A percentile compares a stretch with the other conserved stretches of the same genome.
phyloP scores from a whole-genome alignment of 2,113 vertebrate species.

The Paracanthobrama guichenoti region DNA sequence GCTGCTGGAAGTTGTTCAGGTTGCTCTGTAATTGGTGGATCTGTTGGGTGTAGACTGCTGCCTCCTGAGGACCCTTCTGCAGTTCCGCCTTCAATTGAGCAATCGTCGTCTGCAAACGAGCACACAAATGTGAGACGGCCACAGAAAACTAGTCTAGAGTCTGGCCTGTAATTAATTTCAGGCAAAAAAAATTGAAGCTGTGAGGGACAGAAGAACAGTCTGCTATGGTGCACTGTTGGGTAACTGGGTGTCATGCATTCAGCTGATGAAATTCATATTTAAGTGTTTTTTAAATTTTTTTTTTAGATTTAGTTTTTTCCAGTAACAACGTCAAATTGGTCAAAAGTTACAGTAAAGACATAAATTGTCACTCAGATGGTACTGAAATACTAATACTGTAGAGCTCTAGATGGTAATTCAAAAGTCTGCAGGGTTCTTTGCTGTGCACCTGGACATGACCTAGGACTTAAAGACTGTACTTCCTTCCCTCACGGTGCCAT shows the following conservation, averaged over 20 bases:
- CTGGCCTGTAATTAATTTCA: background rate
- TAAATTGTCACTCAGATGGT: background rate
- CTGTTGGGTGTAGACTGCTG: conserved; percentile 91
- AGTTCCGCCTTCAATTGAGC: conserved; percentile 88
- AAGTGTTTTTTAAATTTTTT: no score
- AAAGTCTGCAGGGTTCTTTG: background rate
- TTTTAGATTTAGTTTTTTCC: no score
- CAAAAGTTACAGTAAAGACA: no score
- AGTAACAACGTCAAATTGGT: no score
- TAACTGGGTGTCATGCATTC: no score
- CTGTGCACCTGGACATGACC: background rate
- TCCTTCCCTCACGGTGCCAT: background rate
- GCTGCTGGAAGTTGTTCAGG: conserved; percentile 85
- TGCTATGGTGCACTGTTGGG: background rate
- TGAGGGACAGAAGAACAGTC: background rate
- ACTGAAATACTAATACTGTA: background rate
- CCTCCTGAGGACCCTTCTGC: conserved; percentile 93
- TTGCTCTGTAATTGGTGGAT: conserved; percentile 85
- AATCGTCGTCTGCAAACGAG: conserved; percentile 79
- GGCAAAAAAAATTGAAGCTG: background rate
- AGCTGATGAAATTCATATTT: no score
- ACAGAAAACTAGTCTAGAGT: background rate
- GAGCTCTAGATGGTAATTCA: background rate
- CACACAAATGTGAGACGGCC: background rate
- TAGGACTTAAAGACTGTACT: background rate